Percentiles rank a stretch among this genome's conserved stretches.
phyloP scores from a whole-genome alignment of 2,113 vertebrate genomes.

The Nycticebus coucang region DNA sequence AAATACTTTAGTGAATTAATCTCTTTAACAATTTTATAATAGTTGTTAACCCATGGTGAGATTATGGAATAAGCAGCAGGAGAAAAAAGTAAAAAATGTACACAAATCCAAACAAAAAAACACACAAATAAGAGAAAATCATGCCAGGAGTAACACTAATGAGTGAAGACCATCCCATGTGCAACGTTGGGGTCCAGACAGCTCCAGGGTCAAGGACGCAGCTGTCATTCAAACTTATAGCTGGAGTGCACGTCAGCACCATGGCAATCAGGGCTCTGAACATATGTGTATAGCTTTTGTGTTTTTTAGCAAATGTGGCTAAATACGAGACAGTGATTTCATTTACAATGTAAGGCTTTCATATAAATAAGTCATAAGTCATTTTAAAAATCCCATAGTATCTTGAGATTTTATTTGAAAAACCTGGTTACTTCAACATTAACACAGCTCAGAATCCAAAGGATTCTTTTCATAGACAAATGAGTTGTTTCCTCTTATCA shows the following conservation, averaged over 20 bases:
- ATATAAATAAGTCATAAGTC: neutral
- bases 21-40: neutral
- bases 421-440: neutral
- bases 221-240: neutral
- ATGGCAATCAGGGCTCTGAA: neutral
- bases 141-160: neutral
- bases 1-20: neutral
- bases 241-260: fast-evolving
- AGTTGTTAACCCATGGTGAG: neutral
- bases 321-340: neutral
- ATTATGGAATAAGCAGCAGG: neutral
- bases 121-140: neutral
- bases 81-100: neutral
- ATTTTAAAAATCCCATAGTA: neutral
- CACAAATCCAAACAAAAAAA: neutral
- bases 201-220: neutral
- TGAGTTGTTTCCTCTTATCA: neutral
- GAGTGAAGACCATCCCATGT: neutral
- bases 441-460: neutral
- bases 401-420: neutral
- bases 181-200: neutral
- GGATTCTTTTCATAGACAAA: neutral
- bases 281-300: neutral
- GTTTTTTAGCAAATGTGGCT: neutral
- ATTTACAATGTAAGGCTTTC: neutral